These are phyloP conservation scores for Lepidurus packardi DNA, from an alignment of 1,140 invertebrate species.

Conservation along the genomic window DNA sequence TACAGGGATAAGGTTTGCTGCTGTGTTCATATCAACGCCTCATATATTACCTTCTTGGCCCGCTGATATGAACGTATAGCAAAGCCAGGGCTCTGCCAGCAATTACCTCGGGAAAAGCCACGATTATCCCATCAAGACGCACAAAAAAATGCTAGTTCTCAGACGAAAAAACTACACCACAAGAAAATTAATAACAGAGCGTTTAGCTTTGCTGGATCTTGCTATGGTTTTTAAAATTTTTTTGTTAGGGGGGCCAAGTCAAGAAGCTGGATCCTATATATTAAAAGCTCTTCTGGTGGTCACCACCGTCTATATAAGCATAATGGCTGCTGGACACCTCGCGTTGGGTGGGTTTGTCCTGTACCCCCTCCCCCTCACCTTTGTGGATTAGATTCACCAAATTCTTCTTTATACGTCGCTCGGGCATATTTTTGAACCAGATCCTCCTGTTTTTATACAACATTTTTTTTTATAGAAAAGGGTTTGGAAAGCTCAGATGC, in stretches of 20 bases:
- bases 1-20: background rate
- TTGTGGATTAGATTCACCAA: no score
- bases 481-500: no score
- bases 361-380: no score
- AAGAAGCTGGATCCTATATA: background rate
- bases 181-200: slow-evolving; percentile 5
- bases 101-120: slow-evolving; percentile 3
- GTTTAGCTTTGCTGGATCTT: slow-evolving; percentile 1
- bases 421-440: no score
- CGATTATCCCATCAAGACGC: slow-evolving; percentile 17
- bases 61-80: background rate
- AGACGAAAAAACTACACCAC: background rate
- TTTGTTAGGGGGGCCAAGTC: background rate
- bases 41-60: background rate
- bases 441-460: no score
- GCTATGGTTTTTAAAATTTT: background rate
- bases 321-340: background rate
- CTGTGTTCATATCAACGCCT: slow-evolving; percentile 18
- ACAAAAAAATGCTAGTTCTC: background rate
- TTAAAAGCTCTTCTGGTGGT: background rate
- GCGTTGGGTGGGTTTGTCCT: background rate
- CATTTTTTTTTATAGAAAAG: no score
- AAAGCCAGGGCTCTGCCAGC: background rate
- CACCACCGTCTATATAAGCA: background rate
- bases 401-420: no score